A percentile compares a stretch with the other conserved stretches of the same genome.
Conservation (phyloP, 1,140 invertebrate species). For the Drosophila melanogaster region Release_6_plus_ISO1_MT NC_004354.4:8009001-8009500, state of each 20-base stretch:
- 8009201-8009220: conserved; percentile 78
- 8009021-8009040: conserved; percentile 14
- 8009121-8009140: conserved; percentile 44
- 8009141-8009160: conserved; percentile 7
- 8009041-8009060: conserved; percentile 28
- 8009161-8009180: conserved; percentile 70
- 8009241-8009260: neutral
- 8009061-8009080: conserved; percentile 75
- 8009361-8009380: conserved; percentile 45
- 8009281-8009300: conserved; percentile 52
- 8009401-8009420: conserved; percentile 64
- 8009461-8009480: neutral
- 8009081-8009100: conserved; percentile 42
- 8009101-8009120: conserved; percentile 73
- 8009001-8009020: conserved; percentile 20
- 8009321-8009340: neutral
- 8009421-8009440: conserved; percentile 30
- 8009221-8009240: conserved; percentile 22
- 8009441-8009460: neutral
- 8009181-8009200: conserved; percentile 82
- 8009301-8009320: conserved; percentile 5
- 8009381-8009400: conserved; percentile 37
- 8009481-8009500: neutral
- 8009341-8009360: conserved; percentile 47
- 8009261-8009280: conserved; percentile 20